Conservation (phyloP, 2,888 invertebrate species). For the Strigamia crassipes region DNA sequence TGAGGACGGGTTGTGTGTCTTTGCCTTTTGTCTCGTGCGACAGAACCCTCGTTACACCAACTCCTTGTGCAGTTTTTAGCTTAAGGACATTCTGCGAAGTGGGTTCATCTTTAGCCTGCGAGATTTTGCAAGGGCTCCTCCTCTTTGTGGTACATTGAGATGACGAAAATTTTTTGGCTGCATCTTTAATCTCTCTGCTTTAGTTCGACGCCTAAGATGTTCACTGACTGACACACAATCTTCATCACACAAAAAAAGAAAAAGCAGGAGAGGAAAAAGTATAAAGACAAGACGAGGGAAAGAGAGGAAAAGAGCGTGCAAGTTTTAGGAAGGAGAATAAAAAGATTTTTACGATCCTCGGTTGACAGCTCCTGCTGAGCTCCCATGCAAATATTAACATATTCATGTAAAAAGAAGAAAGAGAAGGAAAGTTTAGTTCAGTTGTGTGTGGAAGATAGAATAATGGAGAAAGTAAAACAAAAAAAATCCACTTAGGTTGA, state of each 20-base stretch:
- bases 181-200: constrained; percentile 37
- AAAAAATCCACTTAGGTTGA: constrained; percentile 40
- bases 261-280: neutral
- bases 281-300: constrained; percentile 30
- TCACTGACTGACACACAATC: constrained; percentile 38
- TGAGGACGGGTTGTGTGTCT: neutral
- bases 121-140: constrained; percentile 1
- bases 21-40: constrained; percentile 21
- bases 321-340: constrained; percentile 42
- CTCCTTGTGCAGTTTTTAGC: neutral
- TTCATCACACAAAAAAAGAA: constrained; percentile 34
- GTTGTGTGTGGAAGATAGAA: constrained; percentile 36
- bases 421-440: constrained; percentile 35
- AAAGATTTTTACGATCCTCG: constrained; percentile 40
- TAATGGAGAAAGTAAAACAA: constrained; percentile 42
- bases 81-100: neutral
- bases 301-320: constrained; percentile 31
- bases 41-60: constrained; percentile 1
- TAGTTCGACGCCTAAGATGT: constrained; percentile 38
- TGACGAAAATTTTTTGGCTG: constrained; percentile 36
- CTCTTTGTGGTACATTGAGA: constrained; percentile 38
- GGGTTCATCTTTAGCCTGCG: constrained; percentile 17
- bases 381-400: constrained; percentile 42
- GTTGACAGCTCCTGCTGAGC: constrained; percentile 40
- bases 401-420: constrained; percentile 37